A percentile compares a stretch with the other conserved stretches of the same genome.
Evolutionary conservation across 2,113 vertebrate genomes (phyloP).

Genomic region (Typhlomys cinereus): DNA sequence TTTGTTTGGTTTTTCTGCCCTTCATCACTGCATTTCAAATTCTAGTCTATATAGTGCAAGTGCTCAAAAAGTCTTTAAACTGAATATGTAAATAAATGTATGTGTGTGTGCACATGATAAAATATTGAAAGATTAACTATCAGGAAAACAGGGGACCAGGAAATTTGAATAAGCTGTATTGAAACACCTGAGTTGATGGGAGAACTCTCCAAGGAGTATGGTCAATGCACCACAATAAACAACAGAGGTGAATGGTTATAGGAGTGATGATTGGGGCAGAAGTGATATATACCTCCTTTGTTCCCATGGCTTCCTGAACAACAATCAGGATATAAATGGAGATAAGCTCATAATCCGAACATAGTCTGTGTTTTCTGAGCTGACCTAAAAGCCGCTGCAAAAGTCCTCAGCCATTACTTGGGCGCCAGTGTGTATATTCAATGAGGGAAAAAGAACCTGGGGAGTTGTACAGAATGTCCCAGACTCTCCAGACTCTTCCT

Average conservation of each 20-base stretch:
- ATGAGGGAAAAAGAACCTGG: background rate
- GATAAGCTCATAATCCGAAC: conserved; percentile 50
- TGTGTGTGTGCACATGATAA: background rate
- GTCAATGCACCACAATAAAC: background rate
- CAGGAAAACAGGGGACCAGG: conserved; percentile 21
- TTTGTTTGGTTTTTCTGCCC: background rate
- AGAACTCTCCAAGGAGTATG: conserved; percentile 22
- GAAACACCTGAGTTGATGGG: conserved; percentile 4
- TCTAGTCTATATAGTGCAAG: background rate
- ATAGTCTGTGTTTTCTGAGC: background rate
- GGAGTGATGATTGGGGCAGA: conserved; percentile 36
- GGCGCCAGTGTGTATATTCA: background rate
- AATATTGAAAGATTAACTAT: conserved; percentile 10
- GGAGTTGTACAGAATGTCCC: background rate
- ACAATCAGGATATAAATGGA: background rate
- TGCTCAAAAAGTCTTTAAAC: conserved; percentile 6
- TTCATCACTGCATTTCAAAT: background rate
- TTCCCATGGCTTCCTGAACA: conserved; percentile 18
- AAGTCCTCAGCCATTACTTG: background rate
- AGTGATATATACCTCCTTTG: conserved; percentile 45
- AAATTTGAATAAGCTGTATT: background rate
- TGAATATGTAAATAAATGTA: conserved; percentile 3
- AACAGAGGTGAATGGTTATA: background rate
- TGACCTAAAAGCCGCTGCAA: background rate
- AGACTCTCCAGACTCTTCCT: background rate